Base-by-base conservation (phyloP, 35 echinoderm and acorn worm species). In the Lytechinus pictus region DNA sequence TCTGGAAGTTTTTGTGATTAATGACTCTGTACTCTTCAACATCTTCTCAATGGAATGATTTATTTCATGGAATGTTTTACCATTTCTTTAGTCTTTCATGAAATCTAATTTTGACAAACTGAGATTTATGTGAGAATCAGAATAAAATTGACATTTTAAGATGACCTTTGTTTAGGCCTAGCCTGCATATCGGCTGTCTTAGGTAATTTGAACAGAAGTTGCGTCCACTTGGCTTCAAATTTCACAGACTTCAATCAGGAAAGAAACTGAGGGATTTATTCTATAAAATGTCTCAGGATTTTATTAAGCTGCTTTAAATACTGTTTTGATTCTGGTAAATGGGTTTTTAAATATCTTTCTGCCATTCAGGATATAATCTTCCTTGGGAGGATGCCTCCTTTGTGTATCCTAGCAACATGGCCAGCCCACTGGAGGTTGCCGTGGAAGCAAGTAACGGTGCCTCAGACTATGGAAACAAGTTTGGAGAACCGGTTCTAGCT, bases 401-500 rank as follows among this genome's bases (percentile, higher is more conserved):
- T 27, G 60, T n/a, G 54, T 98, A 98, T 54, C 98, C 98, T 9
- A 94, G 93, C 95, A 98, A 98, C 94, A 97, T 98, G 95, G 98
- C 98, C 6, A 86, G 95, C 21, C 96, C 96, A 6, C 52, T 99
- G 28, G 96, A 98, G 87, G 97, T 99, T 10, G 97, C 97, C 1
- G 94, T 99, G 5, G 96, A 99, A 53, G 98, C 98, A 12, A 99
- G 98, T 94, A 98, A 97, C 28, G 98, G 98, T 53, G 98, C 98
- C 10, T 99, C 98, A 21, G 98, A 99, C 89, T 99, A 99, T 79
- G 98, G 98, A 55, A 97, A 99, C 79, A 99, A 98, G 53, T 99
- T 99, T 96, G 98, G 98, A 9, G 98, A 99, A 88, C 98, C 98
- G 12, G 97, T 99, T 24, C 94, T 99, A 89, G 91, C 96, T 21